These are phyloP conservation scores for Campoletis raptor DNA, from an alignment of 2,888 invertebrate genomes.

Conservation along the genomic window DNA sequence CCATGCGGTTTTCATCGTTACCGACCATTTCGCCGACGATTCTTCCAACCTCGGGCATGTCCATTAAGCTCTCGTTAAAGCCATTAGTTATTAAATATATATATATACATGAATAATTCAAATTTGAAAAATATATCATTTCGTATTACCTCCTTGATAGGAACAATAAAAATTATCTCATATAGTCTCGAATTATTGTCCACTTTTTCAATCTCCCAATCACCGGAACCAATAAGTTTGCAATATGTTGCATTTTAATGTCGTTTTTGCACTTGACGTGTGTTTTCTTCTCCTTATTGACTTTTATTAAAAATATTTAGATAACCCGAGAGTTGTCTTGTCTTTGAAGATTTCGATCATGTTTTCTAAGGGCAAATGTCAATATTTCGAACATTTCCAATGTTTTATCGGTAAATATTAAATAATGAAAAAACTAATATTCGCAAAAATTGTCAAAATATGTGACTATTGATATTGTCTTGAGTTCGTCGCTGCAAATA, in stretches of 20 bases:
- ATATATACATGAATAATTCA: not conserved
- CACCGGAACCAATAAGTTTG: not conserved
- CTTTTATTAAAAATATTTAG: not conserved
- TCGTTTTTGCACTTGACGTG: not conserved
- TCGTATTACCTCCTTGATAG: not conserved
- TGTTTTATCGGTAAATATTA: not conserved
- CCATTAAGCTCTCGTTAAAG: conserved; percentile 15
- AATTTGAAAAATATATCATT: not conserved
- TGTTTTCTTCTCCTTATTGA: not conserved
- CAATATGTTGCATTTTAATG: not conserved
- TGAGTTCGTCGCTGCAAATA: not conserved
- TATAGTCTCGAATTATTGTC: not conserved
- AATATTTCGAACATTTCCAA: not conserved
- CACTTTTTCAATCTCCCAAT: not conserved
- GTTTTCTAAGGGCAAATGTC: not conserved
- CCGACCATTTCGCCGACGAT: conserved; percentile 18
- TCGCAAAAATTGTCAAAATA: not conserved
- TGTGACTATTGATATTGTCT: not conserved
- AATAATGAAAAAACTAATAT: not conserved
- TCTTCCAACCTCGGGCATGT: conserved; percentile 21
- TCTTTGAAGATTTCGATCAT: not conserved
- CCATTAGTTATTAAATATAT: not conserved
- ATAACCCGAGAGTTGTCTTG: not conserved
- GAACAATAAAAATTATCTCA: conserved; percentile 2
- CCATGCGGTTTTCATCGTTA: conserved; percentile 51